A percentile compares a stretch with the other conserved stretches of the same genome.
Evolutionary conservation across 2,113 vertebrate genomes (phyloP).

Genomic region (Pangasianodon hypophthalmus): DNA sequence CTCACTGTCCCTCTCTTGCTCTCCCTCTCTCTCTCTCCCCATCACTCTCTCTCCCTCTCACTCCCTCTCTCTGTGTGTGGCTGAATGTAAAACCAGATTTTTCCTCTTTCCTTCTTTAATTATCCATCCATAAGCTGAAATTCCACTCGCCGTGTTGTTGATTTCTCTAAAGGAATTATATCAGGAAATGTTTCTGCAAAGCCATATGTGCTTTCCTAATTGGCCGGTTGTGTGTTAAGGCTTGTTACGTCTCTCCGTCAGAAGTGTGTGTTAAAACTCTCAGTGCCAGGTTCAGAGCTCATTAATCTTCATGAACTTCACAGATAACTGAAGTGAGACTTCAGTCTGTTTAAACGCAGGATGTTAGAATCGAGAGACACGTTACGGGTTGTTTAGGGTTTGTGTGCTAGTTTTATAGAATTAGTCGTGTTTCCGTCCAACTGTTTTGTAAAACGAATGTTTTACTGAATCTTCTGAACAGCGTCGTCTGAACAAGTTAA

Average conservation of each 20-base stretch:
- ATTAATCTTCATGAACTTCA: conserved; percentile 59
- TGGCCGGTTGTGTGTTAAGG: conserved; percentile 30
- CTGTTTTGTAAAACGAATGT: not conserved
- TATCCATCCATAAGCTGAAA: conserved; percentile 46
- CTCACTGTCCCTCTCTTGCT: not conserved
- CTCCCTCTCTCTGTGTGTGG: not conserved
- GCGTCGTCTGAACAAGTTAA: not conserved
- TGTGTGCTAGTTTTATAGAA: not conserved
- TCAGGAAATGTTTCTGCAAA: conserved; percentile 8
- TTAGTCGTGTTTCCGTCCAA: not conserved
- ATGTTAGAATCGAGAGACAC: conserved; percentile 47
- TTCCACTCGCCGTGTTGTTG: conserved; percentile 42
- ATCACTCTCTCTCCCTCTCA: not conserved
- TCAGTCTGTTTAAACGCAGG: conserved; percentile 58
- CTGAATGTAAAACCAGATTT: conserved; percentile 7
- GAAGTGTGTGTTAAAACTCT: conserved; percentile 44
- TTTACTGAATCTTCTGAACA: not conserved
- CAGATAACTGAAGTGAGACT: not conserved
- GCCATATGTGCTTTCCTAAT: conserved; percentile 45
- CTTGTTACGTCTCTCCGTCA: conserved; percentile 24
- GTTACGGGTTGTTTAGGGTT: not conserved
- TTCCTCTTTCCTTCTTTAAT: conserved; percentile 39
- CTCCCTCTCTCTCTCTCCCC: not conserved
- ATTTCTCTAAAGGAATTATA: conserved; percentile 46
- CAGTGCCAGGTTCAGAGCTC: conserved; percentile 25